These are phyloP conservation scores for Belgica antarctica DNA, from an alignment of 2,888 invertebrate genomes.

Conservation along the genomic window DNA sequence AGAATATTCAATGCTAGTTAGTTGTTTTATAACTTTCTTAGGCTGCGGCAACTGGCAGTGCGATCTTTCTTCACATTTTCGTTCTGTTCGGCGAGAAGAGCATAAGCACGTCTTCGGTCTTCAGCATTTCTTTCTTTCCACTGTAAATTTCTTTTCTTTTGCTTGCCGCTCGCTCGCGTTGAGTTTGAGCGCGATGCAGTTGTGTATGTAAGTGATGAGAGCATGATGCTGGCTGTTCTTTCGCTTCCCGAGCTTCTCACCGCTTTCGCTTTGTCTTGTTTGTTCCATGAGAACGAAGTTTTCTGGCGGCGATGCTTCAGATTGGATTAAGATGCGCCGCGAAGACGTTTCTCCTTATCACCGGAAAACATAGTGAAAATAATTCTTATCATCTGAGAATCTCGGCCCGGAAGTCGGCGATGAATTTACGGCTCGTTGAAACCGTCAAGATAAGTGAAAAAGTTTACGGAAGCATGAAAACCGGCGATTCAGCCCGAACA, in stretches of 20 bases:
- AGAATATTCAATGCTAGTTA: slow-evolving; percentile 54
- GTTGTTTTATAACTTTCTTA: slow-evolving; percentile 55
- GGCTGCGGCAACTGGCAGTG: too few species aligned
- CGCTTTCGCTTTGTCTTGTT: neutral
- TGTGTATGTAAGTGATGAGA: slow-evolving; percentile 14
- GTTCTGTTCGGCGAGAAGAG: slow-evolving; percentile 22
- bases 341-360: neutral
- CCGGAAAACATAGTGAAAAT: neutral
- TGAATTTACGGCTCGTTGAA: too few species aligned
- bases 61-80: slow-evolving; percentile 38
- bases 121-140: slow-evolving; percentile 45
- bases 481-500: too few species aligned
- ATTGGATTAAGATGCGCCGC: neutral
- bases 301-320: neutral
- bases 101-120: slow-evolving; percentile 44
- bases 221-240: slow-evolving; percentile 25
- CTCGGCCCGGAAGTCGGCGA: neutral
- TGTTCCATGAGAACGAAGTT: neutral
- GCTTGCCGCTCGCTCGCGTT: slow-evolving; percentile 26
- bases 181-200: slow-evolving; percentile 8
- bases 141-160: slow-evolving; percentile 31
- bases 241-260: neutral
- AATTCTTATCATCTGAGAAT: neutral
- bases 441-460: too few species aligned
- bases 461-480: too few species aligned